Evolutionary conservation across 2,797 vertebrate genomes (phyloP), one percentile per base, ranked within the genome.

Genomic region (Hoplostethus mediterraneus): DNA sequence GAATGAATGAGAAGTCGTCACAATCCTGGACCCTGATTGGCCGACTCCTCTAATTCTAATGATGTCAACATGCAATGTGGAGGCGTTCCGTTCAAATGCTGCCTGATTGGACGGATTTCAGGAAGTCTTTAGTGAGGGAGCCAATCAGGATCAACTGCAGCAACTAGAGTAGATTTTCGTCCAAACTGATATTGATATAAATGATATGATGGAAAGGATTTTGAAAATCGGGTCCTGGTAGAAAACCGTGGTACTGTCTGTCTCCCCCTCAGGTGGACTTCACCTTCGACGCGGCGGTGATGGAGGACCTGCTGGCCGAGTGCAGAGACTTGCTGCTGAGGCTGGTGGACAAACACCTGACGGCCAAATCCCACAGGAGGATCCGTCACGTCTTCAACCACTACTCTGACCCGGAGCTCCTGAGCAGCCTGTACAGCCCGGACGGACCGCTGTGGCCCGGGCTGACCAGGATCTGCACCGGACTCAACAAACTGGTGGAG

Each of bases 321-420:
- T 94, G 93, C 78, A 85, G 94, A 14, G 94, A 95, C 57, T 40
- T 88, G 59, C 82, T 95, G 38, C 93, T 95, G 53, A 89, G 88
- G 70, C 90, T 96, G 53, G 94, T 96, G 45, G 83, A 87, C 6
- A 82, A 53, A 55, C 95, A 95, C 77, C 94, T 95, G 54, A 95
- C 94, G 0, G 21, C 93, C 68, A 96, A 96, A 85, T 96, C 95
- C 0, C 94, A 93, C 0, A 88, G 90, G 4, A 94, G 95, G 53
- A 93, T 96, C 79, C 89, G 91, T 40, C 93, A 92, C 0, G 94
- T 96, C 81, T 96, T 96, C 11, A 93, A 95, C 54, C 95, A 95
- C 75, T 95, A 95, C 45, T 89, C 38, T 93, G 86, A 95, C 75
- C 57, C 52, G 0, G 89, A 90, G n/a, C 87, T 96, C 57, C 95